phyloP scores from a whole-genome alignment of 2,888 invertebrate genomes.

The Hermaeophaga mercurialis region DNA sequence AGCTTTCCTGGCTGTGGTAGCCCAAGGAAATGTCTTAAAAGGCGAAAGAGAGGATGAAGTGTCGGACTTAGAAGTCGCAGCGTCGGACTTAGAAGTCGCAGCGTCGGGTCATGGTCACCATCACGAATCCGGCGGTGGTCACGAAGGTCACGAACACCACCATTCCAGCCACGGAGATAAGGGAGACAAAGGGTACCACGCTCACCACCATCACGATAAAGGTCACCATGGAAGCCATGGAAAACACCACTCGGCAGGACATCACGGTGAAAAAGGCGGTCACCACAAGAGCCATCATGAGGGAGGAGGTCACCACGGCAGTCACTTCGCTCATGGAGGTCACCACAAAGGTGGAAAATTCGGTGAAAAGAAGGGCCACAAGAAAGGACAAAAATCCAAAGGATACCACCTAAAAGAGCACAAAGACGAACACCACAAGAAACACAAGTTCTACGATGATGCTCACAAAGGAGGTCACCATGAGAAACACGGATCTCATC shows the following conservation, averaged over 20 bases:
- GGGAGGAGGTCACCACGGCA: slow-evolving; percentile 74
- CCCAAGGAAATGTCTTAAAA: slow-evolving; percentile 33
- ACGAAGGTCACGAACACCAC: slow-evolving; percentile 70
- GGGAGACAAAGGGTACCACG: slow-evolving; percentile 77
- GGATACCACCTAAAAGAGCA: slow-evolving; percentile 85
- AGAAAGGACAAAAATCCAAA: slow-evolving; percentile 82
- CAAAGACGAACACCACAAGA: slow-evolving; percentile 86
- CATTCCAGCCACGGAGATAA: slow-evolving; percentile 75
- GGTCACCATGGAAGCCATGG: slow-evolving; percentile 78
- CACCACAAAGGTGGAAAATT: slow-evolving; percentile 81
- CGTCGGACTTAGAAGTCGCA: slow-evolving; percentile 59
- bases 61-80: neutral
- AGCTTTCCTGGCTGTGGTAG: slow-evolving; percentile 37
- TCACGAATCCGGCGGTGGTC: slow-evolving; percentile 71
- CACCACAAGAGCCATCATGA: slow-evolving; percentile 83
- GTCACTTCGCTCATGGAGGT: slow-evolving; percentile 77
- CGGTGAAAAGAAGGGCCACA: slow-evolving; percentile 82
- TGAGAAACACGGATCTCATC: slow-evolving; percentile 79
- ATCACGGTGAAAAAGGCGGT: slow-evolving; percentile 77
- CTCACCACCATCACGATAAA: slow-evolving; percentile 77
- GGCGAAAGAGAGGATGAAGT: slow-evolving; percentile 22
- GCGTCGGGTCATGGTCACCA: slow-evolving; percentile 57
- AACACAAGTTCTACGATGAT: slow-evolving; percentile 88
- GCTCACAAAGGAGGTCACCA: slow-evolving; percentile 85
- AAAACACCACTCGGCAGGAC: slow-evolving; percentile 77